Evolutionary conservation across 2,888 invertebrate species (phyloP).

Genomic region (Cataglyphis altisquamis): DNA sequence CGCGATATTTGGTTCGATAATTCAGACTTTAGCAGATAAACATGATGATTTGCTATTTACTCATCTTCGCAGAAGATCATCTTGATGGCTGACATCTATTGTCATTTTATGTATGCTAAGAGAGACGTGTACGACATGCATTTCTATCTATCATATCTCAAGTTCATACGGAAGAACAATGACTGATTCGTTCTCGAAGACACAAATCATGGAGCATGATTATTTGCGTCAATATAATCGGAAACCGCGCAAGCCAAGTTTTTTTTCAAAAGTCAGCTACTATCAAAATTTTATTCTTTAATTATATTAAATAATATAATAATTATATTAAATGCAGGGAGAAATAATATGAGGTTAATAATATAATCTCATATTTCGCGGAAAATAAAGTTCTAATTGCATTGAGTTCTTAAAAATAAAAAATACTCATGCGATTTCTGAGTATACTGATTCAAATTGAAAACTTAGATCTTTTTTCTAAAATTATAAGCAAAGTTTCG

Average conservation of each 20-base stretch:
- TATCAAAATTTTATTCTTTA: conserved; percentile 1
- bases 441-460: conserved; percentile 37
- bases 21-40: conserved; percentile 41
- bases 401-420: neutral
- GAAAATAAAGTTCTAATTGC: conserved; percentile 14
- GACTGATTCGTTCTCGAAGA: neutral
- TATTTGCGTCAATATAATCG: conserved; percentile 31
- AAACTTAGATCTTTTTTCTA: conserved; percentile 47
- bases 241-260: conserved; percentile 9
- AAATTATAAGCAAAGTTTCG: conserved; percentile 31
- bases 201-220: conserved; percentile 29
- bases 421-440: neutral
- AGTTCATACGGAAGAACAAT: conserved; percentile 8
- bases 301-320: neutral
- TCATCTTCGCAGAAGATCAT: conserved; percentile 41
- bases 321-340: neutral
- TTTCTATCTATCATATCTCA: conserved; percentile 57
- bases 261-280: conserved; percentile 6
- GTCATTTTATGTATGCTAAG: conserved; percentile 67
- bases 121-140: conserved; percentile 68
- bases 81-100: conserved; percentile 58
- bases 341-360: neutral
- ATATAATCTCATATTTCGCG: neutral
- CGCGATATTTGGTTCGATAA: conserved; percentile 38
- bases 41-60: conserved; percentile 34